These are phyloP conservation scores for Rattus rattus DNA, from an alignment of 2,113 vertebrate genomes.

Conservation along the genomic window DNA sequence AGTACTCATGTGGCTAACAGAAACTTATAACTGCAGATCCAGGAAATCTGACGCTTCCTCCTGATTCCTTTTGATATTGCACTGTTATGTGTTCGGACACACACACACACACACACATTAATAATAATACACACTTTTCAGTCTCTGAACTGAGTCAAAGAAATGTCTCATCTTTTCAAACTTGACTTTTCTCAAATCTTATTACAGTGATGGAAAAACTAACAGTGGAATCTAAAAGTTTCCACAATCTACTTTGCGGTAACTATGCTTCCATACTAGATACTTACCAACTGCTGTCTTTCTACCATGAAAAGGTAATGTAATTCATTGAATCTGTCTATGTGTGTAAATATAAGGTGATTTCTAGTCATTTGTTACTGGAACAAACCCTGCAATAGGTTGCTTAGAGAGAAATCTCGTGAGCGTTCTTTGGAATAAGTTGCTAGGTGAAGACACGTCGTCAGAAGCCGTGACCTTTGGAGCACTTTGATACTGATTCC, in stretches of 20 bases:
- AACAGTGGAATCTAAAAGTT: not conserved
- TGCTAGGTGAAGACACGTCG: not conserved
- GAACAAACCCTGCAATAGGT: not conserved
- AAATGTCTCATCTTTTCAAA: not conserved
- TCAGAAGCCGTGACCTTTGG: constrained; percentile 7
- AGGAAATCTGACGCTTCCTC: not conserved
- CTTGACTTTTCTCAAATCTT: not conserved
- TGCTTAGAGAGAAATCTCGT: not conserved
- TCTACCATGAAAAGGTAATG: not conserved
- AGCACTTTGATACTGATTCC: not conserved
- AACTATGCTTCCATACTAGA: not conserved
- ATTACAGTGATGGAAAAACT: not conserved
- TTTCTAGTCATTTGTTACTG: not conserved
- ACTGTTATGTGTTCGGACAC: no score
- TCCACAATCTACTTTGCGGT: not conserved
- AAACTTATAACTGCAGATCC: not conserved
- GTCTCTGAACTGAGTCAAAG: not conserved
- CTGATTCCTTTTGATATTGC: not conserved
- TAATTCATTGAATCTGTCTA: not conserved
- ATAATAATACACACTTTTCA: not conserved
- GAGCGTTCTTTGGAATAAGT: not conserved
- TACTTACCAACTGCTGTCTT: not conserved
- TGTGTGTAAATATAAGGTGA: not conserved
- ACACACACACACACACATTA: not conserved
- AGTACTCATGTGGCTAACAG: not conserved